Evolutionary conservation across 2,888 invertebrate genomes (phyloP), one percentile per base, ranked within the genome.

Genomic region (Spicauda simplicius): DNA sequence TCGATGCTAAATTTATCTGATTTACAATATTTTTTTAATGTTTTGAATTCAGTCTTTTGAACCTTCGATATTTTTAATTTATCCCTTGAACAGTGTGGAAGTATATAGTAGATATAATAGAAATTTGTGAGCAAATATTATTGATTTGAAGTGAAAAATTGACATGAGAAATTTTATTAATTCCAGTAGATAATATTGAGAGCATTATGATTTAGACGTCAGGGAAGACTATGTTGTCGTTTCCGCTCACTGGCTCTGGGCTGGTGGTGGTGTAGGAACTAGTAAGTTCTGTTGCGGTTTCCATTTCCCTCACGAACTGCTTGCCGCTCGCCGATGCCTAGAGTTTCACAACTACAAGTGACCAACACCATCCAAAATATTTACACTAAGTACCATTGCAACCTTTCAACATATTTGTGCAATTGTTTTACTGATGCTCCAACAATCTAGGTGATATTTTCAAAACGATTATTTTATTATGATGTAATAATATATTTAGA

Each of bases 281-380:
- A 33, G 33, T 33, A 8, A 33, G 41, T 14, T 41, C 41, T 11
- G 41, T 41, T 7, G 14, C 14, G 41, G 5, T 14, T 14, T 4
- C 41, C 41, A 41, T 14, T 12, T 14, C 41, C 41, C 14, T 14
- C 14, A 14, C 10, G 41, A 41, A 2, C 12, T 41, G 41, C 41
- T 41, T 14, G 41, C 41, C 41, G 14, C 12, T 14, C 41, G 41
- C 41, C 41, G 41, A 14, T 41, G 54, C 62, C 62, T 62, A 62
- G 41, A 62, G 62, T 41, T 19, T 61, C 16, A 54, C 20, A 62
- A 62, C 62, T 62, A 54, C 54, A 45, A 62, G 62, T 62, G 62
- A 62, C 62, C 53, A 33, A 54, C 54, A 55, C 62, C 54, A 14
- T 25, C 62, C 41, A 18, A 45, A 45, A 54, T 55, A 62, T 53